A percentile compares a stretch with the other conserved stretches of the same genome.
These are phyloP conservation scores for Hypocryptadius cinnamomeus DNA, from an alignment of 2,113 vertebrate species.

Conservation along the genomic window DNA sequence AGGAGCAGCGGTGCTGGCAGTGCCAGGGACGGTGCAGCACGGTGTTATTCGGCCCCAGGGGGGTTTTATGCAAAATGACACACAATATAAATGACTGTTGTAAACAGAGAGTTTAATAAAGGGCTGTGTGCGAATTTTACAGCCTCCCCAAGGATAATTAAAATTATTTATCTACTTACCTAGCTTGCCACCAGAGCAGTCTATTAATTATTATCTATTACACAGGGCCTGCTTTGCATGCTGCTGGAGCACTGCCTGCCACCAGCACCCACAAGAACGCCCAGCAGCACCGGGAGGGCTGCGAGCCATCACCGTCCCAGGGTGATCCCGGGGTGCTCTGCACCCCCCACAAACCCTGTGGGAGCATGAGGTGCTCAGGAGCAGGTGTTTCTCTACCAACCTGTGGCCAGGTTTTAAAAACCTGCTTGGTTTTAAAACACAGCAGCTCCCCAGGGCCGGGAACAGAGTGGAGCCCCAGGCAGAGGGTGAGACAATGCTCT, in stretches of 20 bases:
- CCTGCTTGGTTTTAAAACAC: neutral
- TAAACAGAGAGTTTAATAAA: slow-evolving; percentile 73
- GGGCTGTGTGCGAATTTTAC: slow-evolving; percentile 66
- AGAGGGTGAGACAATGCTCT: fast-evolving
- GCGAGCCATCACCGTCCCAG: fast-evolving
- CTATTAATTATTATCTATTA: slow-evolving; percentile 77
- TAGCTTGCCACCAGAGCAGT: slow-evolving; percentile 66
- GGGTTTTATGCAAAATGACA: slow-evolving; percentile 54
- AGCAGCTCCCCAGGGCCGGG: neutral
- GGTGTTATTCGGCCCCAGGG: neutral
- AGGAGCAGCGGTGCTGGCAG: neutral
- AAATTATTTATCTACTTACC: slow-evolving; percentile 77
- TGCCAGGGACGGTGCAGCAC: neutral
- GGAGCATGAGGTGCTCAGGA: fast-evolving
- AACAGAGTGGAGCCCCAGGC: fast-evolving
- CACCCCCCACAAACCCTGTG: neutral
- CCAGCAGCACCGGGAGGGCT: neutral
- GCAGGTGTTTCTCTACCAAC: neutral
- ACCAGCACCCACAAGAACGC: neutral
- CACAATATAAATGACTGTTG: slow-evolving; percentile 62
- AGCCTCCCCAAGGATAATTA: slow-evolving; percentile 74
- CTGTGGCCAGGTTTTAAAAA: neutral
- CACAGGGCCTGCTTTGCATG: slow-evolving; percentile 52
- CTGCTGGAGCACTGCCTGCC: neutral
- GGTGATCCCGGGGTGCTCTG: fast-evolving